Evolutionary conservation across 2,888 invertebrate species (phyloP).

Genomic region (Brachynemurus nebulosus): DNA sequence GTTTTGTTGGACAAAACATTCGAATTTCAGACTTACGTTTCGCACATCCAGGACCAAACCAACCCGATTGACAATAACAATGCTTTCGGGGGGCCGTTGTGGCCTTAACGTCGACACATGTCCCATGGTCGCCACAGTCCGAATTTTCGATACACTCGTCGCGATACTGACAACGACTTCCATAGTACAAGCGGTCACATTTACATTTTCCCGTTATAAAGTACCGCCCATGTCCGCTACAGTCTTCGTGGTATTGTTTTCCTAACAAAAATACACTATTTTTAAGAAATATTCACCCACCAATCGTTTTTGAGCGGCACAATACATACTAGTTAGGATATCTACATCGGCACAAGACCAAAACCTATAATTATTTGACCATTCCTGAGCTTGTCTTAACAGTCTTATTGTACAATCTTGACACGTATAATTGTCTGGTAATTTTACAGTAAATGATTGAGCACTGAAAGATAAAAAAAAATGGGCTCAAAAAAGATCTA

Average conservation of each 20-base stretch:
- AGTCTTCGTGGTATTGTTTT: conserved; percentile 67
- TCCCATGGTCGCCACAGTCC: conserved; percentile 78
- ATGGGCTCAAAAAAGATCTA: conserved; percentile 2
- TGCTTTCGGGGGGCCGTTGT: conserved; percentile 68
- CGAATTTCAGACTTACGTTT: conserved; percentile 46
- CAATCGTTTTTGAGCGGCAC: not conserved
- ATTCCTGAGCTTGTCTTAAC: conserved; percentile 81
- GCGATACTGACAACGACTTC: conserved; percentile 70
- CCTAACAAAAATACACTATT: conserved; percentile 31
- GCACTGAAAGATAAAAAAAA: conserved; percentile 43
- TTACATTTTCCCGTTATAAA: conserved; percentile 58
- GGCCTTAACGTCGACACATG: conserved; percentile 68
- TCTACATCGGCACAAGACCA: conserved; percentile 95
- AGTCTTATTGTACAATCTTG: conserved; percentile 80
- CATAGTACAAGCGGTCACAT: conserved; percentile 68
- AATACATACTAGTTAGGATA: conserved; percentile 46
- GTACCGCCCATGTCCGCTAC: conserved; percentile 73
- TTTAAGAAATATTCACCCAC: not conserved
- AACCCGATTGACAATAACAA: conserved; percentile 85
- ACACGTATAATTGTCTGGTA: conserved; percentile 74
- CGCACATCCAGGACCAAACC: conserved; percentile 72
- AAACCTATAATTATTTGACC: conserved; percentile 73
- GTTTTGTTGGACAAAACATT: not conserved
- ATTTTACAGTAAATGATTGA: conserved; percentile 62
- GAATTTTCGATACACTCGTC: conserved; percentile 76